phyloP scores from a whole-genome alignment of 2,888 invertebrate genomes.

The Heterodera filipjevi region DNA sequence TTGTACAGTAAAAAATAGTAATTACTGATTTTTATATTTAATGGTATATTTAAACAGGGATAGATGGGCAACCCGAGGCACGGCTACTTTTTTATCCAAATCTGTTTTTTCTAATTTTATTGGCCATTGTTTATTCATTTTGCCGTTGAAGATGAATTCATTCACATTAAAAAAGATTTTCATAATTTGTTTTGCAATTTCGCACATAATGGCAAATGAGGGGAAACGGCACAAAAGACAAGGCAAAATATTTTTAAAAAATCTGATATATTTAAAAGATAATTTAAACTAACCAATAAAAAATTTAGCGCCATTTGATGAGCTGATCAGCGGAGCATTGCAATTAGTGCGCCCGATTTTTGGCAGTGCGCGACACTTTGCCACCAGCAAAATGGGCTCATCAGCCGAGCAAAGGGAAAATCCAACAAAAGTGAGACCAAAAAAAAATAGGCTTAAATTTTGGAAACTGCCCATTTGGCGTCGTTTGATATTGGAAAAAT shows the following conservation, averaged over 20 bases:
- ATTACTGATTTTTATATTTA: too few relatives aligned
- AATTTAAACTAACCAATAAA: neutral
- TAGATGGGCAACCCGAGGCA: too few relatives aligned
- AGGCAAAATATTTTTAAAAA: neutral
- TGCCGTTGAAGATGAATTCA: neutral
- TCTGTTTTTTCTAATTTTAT: too few relatives aligned
- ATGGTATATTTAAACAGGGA: too few relatives aligned
- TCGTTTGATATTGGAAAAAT: too few relatives aligned
- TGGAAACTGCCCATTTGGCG: too few relatives aligned
- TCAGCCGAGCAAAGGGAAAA: neutral
- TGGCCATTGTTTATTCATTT: neutral
- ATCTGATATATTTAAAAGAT: neutral
- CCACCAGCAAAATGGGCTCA: constrained; percentile 40
- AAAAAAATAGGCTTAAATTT: too few relatives aligned
- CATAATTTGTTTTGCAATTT: neutral
- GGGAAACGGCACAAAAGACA: neutral
- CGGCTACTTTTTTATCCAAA: too few relatives aligned
- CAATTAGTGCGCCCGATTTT: constrained; percentile 59
- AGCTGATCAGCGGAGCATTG: constrained; percentile 56
- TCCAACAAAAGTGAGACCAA: neutral
- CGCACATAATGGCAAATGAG: neutral
- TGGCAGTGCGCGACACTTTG: constrained; percentile 54
- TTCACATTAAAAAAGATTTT: neutral
- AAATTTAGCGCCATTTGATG: constrained; percentile 54
- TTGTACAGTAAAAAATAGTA: too few relatives aligned